These are phyloP conservation scores for Anguilla marmorata DNA, from an alignment of 2,797 vertebrate species.

Conservation along the genomic window DNA sequence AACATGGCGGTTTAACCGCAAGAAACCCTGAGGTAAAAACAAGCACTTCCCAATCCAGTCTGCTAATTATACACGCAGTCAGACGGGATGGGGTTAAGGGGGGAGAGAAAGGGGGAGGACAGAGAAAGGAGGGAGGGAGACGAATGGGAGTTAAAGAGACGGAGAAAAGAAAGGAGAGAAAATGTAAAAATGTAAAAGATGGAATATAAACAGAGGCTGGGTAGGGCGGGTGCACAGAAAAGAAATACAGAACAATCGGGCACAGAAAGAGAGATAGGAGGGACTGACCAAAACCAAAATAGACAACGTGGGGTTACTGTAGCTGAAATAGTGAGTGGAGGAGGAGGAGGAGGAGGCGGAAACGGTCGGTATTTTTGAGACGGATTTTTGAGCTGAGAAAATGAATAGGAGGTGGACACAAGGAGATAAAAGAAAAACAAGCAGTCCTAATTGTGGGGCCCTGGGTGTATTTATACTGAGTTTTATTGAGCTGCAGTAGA, in stretches of 20 bases:
- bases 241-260: not conserved
- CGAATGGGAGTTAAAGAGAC: not conserved
- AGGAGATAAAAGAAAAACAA: slow-evolving; percentile 57
- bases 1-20: slow-evolving; percentile 70
- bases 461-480: slow-evolving; percentile 64
- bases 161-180: not conserved
- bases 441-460: slow-evolving; percentile 63
- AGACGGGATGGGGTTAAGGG: slow-evolving; percentile 24
- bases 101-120: not conserved
- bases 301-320: not conserved
- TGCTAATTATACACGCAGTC: slow-evolving; percentile 69
- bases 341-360: not conserved
- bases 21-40: slow-evolving; percentile 73
- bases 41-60: slow-evolving; percentile 66
- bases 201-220: not conserved
- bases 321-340: not conserved
- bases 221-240: not conserved
- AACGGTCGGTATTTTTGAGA: slow-evolving; percentile 8
- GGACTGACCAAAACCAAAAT: slow-evolving; percentile 25
- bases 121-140: not conserved
- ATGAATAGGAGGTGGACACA: not conserved
- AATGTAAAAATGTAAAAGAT: not conserved
- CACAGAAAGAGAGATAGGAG: not conserved
- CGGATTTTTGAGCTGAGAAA: not conserved
- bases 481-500: slow-evolving; percentile 67